Evolutionary conservation across 2,113 vertebrate genomes (phyloP), one percentile per base, ranked within the genome.

Genomic region (Limnothrissa miodon): DNA sequence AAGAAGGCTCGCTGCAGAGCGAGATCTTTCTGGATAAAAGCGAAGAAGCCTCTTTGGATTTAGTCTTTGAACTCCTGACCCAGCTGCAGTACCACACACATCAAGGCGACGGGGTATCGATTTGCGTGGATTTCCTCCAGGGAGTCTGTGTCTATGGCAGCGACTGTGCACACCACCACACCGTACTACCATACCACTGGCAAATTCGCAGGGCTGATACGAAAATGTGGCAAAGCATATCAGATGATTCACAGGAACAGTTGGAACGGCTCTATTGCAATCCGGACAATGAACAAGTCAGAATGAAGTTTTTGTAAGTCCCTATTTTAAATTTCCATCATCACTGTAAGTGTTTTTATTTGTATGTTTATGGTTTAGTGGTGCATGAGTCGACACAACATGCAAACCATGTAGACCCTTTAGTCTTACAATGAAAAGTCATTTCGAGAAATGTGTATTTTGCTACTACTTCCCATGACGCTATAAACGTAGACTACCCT

Each of bases 261-360:
- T 94, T 99, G 95, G 98, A 99, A 91, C 96, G 98, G 90, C 97
- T 99, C 79, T 99, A 98, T 92, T 99, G 98, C 95, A 99, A 98
- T 91, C 98, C 98, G 23, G 98, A 99, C 93, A 98, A 98, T 42
- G 97, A 99, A 59, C 96, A 96, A 88, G 95, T 98, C 94, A 95
- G 95, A 91, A 94, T 98, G 89, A 97, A 96, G 82, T 97, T 96
- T 87, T 91, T 97, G 98, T 99, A 94, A 95, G 98, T 98, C 86
- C 80, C 48, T 42, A 6, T 33, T 46, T 80, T 39, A n/a, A 36
- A 78, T 78, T 42, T 15, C 48, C 46, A 7, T 44, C 44, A 39
- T 78, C 39, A 19, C 21, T 21, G 42, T 42, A 2, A 23, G 19
- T 56, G 51, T 56, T 23, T 23, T 23, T 21, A 56, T 23, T 5